Percentiles rank a stretch among this genome's conserved stretches.
phyloP scores from a whole-genome alignment of 1,140 invertebrate species.

The Whitmania pigra region DNA sequence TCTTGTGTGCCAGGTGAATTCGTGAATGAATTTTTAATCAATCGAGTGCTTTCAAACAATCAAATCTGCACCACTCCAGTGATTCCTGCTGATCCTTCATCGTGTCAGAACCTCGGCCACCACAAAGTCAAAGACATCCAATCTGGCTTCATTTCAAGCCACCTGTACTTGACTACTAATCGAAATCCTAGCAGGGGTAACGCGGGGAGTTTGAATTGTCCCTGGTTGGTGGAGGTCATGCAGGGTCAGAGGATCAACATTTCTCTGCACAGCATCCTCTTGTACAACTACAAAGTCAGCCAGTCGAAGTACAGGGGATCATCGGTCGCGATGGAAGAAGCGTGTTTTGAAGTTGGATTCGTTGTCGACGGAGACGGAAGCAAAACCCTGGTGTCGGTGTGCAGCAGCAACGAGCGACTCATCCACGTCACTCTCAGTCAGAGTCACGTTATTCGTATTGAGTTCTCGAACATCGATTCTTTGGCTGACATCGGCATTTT shows the following conservation, averaged over 20 bases:
- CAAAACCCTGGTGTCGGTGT: constrained; percentile 5
- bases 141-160: not conserved
- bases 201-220: not conserved
- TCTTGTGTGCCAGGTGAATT: constrained; percentile 16
- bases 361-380: constrained; percentile 8
- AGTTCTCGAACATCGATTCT: not conserved
- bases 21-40: not conserved
- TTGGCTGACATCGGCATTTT: constrained; percentile 12
- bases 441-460: constrained; percentile 7
- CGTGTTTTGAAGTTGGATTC: constrained; percentile 7
- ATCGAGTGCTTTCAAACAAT: no score
- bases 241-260: constrained; percentile 23
- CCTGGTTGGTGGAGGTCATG: constrained; percentile 20
- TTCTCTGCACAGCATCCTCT: constrained; percentile 18
- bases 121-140: not conserved
- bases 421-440: not conserved
- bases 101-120: not conserved
- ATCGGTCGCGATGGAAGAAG: not conserved
- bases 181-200: not conserved
- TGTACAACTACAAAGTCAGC: not conserved
- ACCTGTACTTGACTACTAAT: not conserved
- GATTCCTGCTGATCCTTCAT: not conserved
- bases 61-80: not conserved
- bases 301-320: no score
- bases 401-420: constrained; percentile 1